phyloP scores from a whole-genome alignment of 2,113 vertebrate species.

The Syngnathus typhle region DNA sequence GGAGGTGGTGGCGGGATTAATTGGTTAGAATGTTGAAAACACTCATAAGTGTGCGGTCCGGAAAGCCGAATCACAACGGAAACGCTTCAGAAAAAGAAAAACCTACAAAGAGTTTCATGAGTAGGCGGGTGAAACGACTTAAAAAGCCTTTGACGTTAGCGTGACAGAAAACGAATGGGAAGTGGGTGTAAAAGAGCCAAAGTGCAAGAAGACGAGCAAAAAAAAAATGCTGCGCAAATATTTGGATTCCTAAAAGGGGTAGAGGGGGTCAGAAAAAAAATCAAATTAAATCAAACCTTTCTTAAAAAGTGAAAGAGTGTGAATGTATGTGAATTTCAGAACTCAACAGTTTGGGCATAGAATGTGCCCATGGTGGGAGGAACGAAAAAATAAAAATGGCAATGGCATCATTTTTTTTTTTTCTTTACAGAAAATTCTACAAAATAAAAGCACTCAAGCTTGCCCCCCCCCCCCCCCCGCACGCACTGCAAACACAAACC shows the following conservation, averaged over 20 bases:
- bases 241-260: conserved; percentile 26
- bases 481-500: conserved; percentile 19
- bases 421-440: conserved; percentile 68
- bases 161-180: background rate
- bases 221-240: conserved; percentile 17
- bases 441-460: conserved; percentile 59
- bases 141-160: conserved; percentile 24
- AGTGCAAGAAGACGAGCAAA: conserved; percentile 11
- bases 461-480: conserved; percentile 1
- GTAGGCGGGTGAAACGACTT: conserved; percentile 17
- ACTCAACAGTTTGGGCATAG: conserved; percentile 62
- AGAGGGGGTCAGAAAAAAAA: conserved; percentile 54
- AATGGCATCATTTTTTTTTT: conserved; percentile 51
- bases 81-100: conserved; percentile 23
- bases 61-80: conserved; percentile 13
- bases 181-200: background rate
- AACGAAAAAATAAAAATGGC: conserved; percentile 37
- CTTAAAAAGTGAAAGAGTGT: conserved; percentile 56
- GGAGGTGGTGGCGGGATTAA: conserved; percentile 9
- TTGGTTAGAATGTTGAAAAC: conserved; percentile 33
- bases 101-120: conserved; percentile 19
- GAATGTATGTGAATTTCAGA: conserved; percentile 53
- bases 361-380: conserved; percentile 30
- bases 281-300: conserved; percentile 54
- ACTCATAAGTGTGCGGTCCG: conserved; percentile 39